Percentiles rank a stretch among this genome's conserved stretches.
phyloP scores from a whole-genome alignment of 1,140 invertebrate genomes.

The Atta cephalotes region DNA sequence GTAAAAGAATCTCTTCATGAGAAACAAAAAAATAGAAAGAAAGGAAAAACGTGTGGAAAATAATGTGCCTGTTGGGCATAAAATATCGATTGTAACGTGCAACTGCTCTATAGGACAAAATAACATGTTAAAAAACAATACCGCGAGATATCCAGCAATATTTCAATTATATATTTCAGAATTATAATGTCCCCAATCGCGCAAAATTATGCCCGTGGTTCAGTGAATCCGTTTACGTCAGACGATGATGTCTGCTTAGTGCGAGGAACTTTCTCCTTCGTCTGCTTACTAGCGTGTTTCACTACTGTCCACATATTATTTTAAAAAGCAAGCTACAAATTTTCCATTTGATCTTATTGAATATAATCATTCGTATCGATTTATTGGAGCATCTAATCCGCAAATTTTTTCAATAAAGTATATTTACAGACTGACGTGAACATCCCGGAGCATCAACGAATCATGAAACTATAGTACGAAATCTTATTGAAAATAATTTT shows the following conservation, averaged over 20 bases:
- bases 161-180: slow-evolving; percentile 19
- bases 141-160: not conserved
- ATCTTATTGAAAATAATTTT: slow-evolving; percentile 7
- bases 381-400: not conserved
- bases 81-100: slow-evolving; percentile 14
- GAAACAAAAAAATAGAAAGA: not conserved
- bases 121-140: slow-evolving; percentile 14
- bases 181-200: slow-evolving; percentile 26
- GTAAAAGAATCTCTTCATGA: slow-evolving; percentile 1
- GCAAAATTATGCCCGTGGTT: not conserved
- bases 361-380: not conserved
- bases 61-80: not conserved
- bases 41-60: not conserved
- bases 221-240: slow-evolving; percentile 26
- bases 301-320: not conserved
- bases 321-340: not conserved
- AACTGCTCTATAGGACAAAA: not conserved
- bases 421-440: not conserved
- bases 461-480: not conserved
- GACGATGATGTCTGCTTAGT: slow-evolving; percentile 4
- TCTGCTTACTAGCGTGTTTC: not conserved
- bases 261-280: slow-evolving; percentile 3
- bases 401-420: not conserved
- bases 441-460: not conserved
- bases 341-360: not conserved